Conservation (phyloP, 2,888 invertebrate genomes). For the Junonia oenone region DNA sequence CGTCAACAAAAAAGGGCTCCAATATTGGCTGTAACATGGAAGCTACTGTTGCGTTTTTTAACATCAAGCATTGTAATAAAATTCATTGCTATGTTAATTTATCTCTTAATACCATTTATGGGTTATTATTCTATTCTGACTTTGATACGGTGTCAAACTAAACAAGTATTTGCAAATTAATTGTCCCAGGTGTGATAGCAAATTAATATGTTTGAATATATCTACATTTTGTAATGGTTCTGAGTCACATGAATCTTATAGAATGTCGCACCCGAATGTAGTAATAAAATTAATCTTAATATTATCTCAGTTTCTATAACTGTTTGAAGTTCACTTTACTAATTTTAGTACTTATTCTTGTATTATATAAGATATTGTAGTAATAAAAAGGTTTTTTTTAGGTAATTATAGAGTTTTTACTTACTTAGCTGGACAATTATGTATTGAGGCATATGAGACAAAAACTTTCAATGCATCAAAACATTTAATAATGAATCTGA, state of each 20-base stretch:
- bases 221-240: slow-evolving; percentile 34
- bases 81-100: background rate
- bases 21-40: too few relatives aligned
- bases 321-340: background rate
- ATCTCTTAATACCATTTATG: background rate
- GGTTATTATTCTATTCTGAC: background rate
- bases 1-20: too few relatives aligned
- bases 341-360: background rate
- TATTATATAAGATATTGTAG: too few relatives aligned
- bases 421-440: too few relatives aligned
- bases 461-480: too few relatives aligned
- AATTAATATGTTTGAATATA: slow-evolving; percentile 48
- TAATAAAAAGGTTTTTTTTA: too few relatives aligned
- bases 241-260: slow-evolving; percentile 6
- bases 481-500: too few relatives aligned
- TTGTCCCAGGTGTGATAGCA: slow-evolving; percentile 55
- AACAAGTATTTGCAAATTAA: slow-evolving; percentile 43
- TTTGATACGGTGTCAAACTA: slow-evolving; percentile 14
- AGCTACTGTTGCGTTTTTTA: too few relatives aligned
- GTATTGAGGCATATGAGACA: too few relatives aligned
- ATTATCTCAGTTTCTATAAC: background rate
- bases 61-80: too few relatives aligned
- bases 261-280: background rate
- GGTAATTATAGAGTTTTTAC: too few relatives aligned
- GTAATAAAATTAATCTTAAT: background rate